Base-by-base conservation (phyloP, 2,797 vertebrate species). In the Sebastes vulpes region DNA sequence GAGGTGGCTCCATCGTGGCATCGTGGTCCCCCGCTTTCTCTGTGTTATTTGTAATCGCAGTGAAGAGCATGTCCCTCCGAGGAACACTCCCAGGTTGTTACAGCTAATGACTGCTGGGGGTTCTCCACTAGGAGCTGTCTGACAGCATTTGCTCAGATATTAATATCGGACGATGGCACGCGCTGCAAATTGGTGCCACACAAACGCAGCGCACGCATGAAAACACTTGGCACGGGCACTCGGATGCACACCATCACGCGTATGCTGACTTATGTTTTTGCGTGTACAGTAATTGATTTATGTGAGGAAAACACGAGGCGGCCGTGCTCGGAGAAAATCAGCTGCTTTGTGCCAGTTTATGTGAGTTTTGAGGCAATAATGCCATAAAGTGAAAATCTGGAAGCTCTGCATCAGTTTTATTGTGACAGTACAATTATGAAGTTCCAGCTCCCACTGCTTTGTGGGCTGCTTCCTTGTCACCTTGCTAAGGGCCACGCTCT, bases 341-440 rank as follows among this genome's bases (percentile, higher is more conserved):
- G 77, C 78, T 52, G 77, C 58, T 83, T 73, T 46, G 9, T 73
- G 81, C 74, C 84, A 73, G 64, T 88, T 89, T 69, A 68, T 86
- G 77, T 57, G 65, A 80, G 73, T 84, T 85, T 79, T 65, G 64
- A 81, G 74, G 63, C 83, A 16, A 7, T 16, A 1, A 38, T 8
- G 60, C 83, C 72, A 72, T 90, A 84, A 93, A 93, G 46, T 71
- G 82, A 86, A 50, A 84, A 88, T 85, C 67, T 79, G 78, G 81
- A 86, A 86, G 76, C 87, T 80, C 77, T 94, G 90, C 87, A 94
- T 93, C 92, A 93, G 83, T 93, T 94, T 94, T 94, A 95, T 93
- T 88, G 89, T 90, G 93, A 92, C 94, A 93, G 89, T 71, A 86
- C 87, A 92, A 93, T 95, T 93, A 95, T 92, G 83, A 94, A 92